Base-by-base conservation (phyloP, 35 echinoderm and acorn worm species). In the Lytechinus variegatus region DNA sequence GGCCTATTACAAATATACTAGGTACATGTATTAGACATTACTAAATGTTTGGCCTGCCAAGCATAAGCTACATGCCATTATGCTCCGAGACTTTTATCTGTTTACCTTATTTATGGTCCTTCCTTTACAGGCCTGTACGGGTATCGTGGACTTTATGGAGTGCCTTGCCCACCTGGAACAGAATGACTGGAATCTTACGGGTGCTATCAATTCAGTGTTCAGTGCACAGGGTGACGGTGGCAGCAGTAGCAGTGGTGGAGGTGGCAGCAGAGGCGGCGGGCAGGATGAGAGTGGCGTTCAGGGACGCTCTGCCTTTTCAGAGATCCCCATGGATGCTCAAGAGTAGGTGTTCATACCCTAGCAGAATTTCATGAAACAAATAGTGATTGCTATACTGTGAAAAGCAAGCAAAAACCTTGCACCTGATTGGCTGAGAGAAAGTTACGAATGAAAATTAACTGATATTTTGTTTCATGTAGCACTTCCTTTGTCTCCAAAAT, bases 141-240 rank as follows among this genome's bases (percentile, higher is more conserved):
- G 98, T 52, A 97, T 99, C 53, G 96, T 97, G 55, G 96, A 99
- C 54, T 98, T 99, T 97, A 96, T 98, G 52, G 98, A 99, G 94
- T 99, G 96, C 96, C 57, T 99, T 87, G 97, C 97, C 21, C 96
- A 98, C 54, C 87, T 99, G 19, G 98, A 99, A 86, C 98, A 99
- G 92, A 98, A 95, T 89, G 93, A 99, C 86, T 99, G 98, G 98
- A 96, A 97, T 29, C 93, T 99, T 5, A 96, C 98, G 52, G 66
- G 96, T 28, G 98, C 98, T 14, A 96, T 99, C 14, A 98, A 95
- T 88, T 95, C 96, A 55, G 98, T 99, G 21, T 96, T 99, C 61
- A 96, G 94, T 53, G 96, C 98, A 16, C 95, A 98, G 92, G 86
- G 89, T 28, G 87, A 96, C 12, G n/a, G 66, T 6, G n/a, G 66